phyloP scores from a whole-genome alignment of 2,113 vertebrate species.

The Podarcis cretensis region DNA sequence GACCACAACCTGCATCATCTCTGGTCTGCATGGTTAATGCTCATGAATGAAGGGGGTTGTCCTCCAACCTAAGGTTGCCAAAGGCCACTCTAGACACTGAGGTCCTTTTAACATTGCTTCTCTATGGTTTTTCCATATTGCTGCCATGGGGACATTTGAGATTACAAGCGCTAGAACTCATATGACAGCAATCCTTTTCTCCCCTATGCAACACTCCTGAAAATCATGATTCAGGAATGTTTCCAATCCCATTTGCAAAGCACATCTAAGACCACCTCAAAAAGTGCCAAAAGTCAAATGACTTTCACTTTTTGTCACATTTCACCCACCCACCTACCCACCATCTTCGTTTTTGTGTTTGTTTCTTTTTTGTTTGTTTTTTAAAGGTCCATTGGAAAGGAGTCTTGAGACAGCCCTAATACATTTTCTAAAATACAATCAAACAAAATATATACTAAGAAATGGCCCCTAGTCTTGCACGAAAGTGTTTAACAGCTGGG shows the following conservation, averaged over 20 bases:
- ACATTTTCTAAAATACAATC: background rate
- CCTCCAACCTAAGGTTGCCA: too few relatives aligned
- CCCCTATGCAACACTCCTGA: background rate
- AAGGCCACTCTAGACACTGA: too few relatives aligned
- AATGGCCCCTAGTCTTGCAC: background rate
- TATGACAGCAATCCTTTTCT: background rate
- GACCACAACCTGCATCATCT: too few relatives aligned
- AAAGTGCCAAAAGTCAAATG: background rate
- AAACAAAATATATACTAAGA: background rate
- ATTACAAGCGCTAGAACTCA: background rate
- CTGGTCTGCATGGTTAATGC: too few relatives aligned
- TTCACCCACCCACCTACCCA: background rate
- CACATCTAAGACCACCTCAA: background rate
- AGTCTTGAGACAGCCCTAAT: background rate
- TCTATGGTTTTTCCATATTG: background rate
- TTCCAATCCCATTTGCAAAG: background rate
- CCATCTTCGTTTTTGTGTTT: background rate
- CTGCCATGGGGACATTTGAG: background rate
- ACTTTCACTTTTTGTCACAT: background rate
- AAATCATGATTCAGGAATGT: background rate
- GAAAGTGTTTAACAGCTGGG: background rate
- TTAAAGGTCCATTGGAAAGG: background rate
- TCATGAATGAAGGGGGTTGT: too few relatives aligned
- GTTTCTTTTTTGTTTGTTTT: too few relatives aligned
- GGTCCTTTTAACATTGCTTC: background rate